Percentiles rank a stretch among this genome's conserved stretches.
phyloP scores from a whole-genome alignment of 92 coral and sea anemone species.

The Metridium senile region DNA sequence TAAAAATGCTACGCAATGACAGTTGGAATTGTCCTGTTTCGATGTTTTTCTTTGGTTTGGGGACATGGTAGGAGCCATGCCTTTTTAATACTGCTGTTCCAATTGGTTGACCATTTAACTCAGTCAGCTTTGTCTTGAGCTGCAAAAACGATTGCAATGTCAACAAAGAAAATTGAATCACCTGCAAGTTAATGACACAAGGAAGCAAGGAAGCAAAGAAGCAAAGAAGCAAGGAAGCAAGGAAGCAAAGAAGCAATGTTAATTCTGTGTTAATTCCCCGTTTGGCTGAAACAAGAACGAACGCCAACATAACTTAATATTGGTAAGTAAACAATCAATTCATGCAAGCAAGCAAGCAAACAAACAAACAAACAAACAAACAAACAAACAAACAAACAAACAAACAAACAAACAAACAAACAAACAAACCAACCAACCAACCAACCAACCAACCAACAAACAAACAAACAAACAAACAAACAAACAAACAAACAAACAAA shows the following conservation, averaged over 20 bases:
- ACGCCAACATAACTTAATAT: too few species aligned
- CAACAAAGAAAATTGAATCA: too few species aligned
- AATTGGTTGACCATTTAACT: not conserved
- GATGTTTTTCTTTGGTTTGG: not conserved
- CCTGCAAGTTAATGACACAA: not conserved
- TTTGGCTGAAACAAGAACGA: too few species aligned
- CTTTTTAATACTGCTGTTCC: not conserved
- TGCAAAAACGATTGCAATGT: slow-evolving; percentile 6
- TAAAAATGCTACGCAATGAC: slow-evolving; percentile 17
- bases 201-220: not conserved
- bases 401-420: not conserved
- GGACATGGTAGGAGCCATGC: not conserved
- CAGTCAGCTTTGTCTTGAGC: slow-evolving; percentile 12
- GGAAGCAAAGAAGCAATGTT: too few species aligned
- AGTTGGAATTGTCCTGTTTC: not conserved
- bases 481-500: not conserved
- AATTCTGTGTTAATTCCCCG: too few species aligned
- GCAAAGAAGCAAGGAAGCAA: not conserved
- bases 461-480: not conserved
- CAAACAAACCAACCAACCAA: not conserved
- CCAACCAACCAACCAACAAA: not conserved
- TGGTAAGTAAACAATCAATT: too few species aligned
- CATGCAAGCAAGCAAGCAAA: not conserved
- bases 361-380: not conserved
- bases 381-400: not conserved